Evolutionary conservation across 2,113 vertebrate species (phyloP).

Genomic region (Machaerirhynchus nigripectus): DNA sequence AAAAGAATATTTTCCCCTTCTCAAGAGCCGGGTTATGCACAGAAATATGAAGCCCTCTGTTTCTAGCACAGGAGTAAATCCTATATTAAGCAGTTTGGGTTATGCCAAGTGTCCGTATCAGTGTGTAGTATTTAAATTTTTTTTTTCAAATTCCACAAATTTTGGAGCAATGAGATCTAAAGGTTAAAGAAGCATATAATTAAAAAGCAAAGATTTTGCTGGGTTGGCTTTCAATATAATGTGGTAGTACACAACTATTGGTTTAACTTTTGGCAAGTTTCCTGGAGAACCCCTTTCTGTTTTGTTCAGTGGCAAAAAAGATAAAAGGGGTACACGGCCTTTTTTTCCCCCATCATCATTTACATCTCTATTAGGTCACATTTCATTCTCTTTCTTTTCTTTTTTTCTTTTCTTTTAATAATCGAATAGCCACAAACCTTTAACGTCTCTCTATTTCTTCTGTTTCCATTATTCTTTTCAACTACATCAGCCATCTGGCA

Average conservation of each 20-base stretch:
- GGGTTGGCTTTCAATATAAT: neutral
- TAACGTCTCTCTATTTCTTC: neutral
- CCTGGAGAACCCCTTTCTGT: neutral
- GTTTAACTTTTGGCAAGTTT: neutral
- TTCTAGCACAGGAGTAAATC: neutral
- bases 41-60: neutral
- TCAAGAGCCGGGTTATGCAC: neutral
- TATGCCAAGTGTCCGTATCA: neutral
- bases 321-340: neutral
- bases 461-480: neutral
- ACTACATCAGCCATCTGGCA: neutral
- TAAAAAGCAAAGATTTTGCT: neutral
- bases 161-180: neutral
- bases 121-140: neutral
- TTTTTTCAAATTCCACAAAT: neutral
- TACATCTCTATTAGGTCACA: accelerated
- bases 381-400: neutral
- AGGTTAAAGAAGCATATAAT: neutral
- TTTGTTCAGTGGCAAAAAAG: neutral
- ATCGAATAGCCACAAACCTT: neutral
- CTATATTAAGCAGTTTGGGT: neutral
- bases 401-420: neutral
- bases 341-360: neutral
- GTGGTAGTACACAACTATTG: neutral
- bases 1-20: neutral